Evolutionary conservation across 2,797 vertebrate species (phyloP), one percentile per base, ranked within the genome.

Genomic region (Lutjanus argentimaculatus): DNA sequence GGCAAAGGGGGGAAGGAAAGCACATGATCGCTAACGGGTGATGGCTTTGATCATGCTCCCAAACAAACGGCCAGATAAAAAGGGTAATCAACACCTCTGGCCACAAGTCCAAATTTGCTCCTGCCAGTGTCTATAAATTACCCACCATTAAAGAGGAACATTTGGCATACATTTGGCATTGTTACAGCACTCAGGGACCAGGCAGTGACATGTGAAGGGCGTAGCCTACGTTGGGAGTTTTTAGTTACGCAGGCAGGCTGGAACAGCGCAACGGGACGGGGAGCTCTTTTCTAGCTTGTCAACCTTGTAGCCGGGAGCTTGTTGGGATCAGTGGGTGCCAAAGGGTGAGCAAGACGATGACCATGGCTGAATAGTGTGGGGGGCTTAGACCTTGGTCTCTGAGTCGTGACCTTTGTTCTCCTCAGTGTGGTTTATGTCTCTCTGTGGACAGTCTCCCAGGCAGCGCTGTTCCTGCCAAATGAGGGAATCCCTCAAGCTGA

Each of bases 351-450:
- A 78, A 71, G 78, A 81, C 40, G 76, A 80, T 71, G 87, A 84
- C 72, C 83, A 76, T 53, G 76, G 86, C 79, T 91, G 91, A 91
- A 93, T 86, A 73, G 76, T 81, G 79, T 51, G 65, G 77, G 84
- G 85, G 87, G 79, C 72, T 89, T 88, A 92, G 84, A 84, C 85
- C 91, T 77, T 88, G 88, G 87, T 90, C 87, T 93, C 86, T 94
- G 91, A 93, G 90, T 92, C 77, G 72, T 92, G 91, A 94, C 93
- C 91, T 94, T 95, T 95, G 92, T 94, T 95, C 90, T 89, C 66
- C 72, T 89, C 83, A 48, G 22, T 72, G 90, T 75, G 83, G 84
- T 88, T 93, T 88, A 89, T 91, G 86, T 94, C 87, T 88, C 75
- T 83, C 64, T 68, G 84, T 81, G 75, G 72, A 86, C 88, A 62